A percentile compares a stretch with the other conserved stretches of the same genome.
phyloP scores from a whole-genome alignment of 2,797 vertebrate species.

The Aplochiton taeniatus region DNA sequence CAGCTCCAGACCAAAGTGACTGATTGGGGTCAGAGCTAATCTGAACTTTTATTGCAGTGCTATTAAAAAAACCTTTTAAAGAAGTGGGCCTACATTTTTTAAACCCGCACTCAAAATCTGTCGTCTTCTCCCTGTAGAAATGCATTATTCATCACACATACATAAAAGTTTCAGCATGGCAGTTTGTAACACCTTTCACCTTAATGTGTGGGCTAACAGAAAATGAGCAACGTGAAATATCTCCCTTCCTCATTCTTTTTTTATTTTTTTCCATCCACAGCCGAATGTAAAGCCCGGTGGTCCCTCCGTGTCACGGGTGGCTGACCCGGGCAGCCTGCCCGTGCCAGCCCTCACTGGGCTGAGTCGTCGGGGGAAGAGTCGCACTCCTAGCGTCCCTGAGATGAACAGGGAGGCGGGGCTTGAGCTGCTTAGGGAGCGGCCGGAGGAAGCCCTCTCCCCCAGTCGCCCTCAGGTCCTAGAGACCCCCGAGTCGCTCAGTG shows the following conservation, averaged over 20 bases:
- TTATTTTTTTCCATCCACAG: neutral
- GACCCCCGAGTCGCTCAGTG: conserved; percentile 92
- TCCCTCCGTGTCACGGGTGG: conserved; percentile 58
- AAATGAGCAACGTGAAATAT: conserved; percentile 21
- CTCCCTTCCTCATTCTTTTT: neutral
- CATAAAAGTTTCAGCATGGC: conserved; percentile 55
- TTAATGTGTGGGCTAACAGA: conserved; percentile 43
- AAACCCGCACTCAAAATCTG: conserved; percentile 49
- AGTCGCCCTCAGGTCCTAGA: conserved; percentile 84
- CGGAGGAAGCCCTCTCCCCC: conserved; percentile 76
- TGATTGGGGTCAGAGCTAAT: neutral
- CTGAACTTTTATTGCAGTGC: conserved; percentile 18
- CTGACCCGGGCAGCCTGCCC: conserved; percentile 69
- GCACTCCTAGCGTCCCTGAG: conserved; percentile 83
- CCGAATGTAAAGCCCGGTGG: conserved; percentile 69
- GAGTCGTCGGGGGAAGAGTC: conserved; percentile 75
- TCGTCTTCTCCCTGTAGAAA: conserved; percentile 34
- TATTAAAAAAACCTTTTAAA: conserved; percentile 8
- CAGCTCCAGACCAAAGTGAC: no score
- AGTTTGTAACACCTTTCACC: conserved; percentile 34
- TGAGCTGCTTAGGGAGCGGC: conserved; percentile 80
- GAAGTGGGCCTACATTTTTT: conserved; percentile 38
- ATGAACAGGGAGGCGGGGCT: conserved; percentile 85
- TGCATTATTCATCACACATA: conserved; percentile 54
- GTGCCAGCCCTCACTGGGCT: conserved; percentile 68